Percentiles rank a stretch among this genome's conserved stretches.
Conservation (phyloP, 2,888 invertebrate genomes). For the Adineta ricciae region DNA sequence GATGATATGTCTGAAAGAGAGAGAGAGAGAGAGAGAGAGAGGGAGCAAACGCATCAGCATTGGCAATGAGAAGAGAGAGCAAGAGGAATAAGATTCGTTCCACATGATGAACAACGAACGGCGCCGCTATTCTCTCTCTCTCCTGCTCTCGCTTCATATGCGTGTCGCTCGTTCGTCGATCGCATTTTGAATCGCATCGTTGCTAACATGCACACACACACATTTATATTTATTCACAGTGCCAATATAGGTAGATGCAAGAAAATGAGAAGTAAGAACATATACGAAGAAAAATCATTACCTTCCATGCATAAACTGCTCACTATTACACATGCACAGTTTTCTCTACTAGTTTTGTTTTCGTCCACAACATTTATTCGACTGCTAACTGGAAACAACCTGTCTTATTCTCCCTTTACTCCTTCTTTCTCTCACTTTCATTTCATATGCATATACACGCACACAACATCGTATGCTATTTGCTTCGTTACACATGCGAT, state of each 20-base stretch:
- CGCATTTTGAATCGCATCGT: background rate
- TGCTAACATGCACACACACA: background rate
- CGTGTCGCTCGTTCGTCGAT: background rate
- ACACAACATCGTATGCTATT: background rate
- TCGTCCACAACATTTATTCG: background rate
- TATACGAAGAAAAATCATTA: background rate
- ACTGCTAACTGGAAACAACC: background rate
- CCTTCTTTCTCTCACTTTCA: background rate
- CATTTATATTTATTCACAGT: background rate
- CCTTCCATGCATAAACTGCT: background rate
- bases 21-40: background rate
- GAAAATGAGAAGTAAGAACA: background rate
- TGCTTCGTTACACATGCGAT: background rate
- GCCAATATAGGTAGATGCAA: background rate
- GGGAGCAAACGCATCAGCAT: constrained; percentile 1
- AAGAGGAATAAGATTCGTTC: constrained; percentile 8
- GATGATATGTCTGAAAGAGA: constrained; percentile 4
- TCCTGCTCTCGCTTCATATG: background rate
- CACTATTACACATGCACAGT: background rate
- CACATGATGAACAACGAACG: constrained; percentile 23
- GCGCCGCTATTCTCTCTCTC: background rate
- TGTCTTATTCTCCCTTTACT: background rate
- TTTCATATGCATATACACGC: background rate
- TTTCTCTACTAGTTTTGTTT: background rate
- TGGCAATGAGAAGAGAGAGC: background rate